These are phyloP conservation scores for Amia ocellicauda DNA, from an alignment of 2,113 vertebrate genomes.

Conservation along the genomic window DNA sequence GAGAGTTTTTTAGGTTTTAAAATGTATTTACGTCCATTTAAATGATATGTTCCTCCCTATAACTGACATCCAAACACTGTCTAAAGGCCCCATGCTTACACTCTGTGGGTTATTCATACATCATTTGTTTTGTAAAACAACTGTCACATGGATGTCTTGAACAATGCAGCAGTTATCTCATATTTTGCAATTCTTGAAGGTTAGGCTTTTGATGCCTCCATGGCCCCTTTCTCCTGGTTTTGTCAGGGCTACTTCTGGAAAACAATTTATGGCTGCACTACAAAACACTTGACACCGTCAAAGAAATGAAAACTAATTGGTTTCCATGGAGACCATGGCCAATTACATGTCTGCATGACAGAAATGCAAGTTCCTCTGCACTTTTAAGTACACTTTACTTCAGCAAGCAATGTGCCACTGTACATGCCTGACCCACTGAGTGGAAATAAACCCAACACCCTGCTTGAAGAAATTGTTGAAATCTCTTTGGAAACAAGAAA, in stretches of 20 bases:
- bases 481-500: neutral
- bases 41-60: conserved; percentile 8
- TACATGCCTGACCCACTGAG: neutral
- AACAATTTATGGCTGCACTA: conserved; percentile 54
- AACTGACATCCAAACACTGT: conserved; percentile 3
- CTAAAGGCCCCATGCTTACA: neutral
- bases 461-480: conserved; percentile 30
- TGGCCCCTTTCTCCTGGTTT: conserved; percentile 41
- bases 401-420: conserved; percentile 14
- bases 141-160: conserved; percentile 6
- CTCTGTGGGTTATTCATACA: conserved; percentile 13
- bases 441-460: neutral
- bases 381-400: conserved; percentile 55
- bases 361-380: conserved; percentile 56
- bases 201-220: conserved; percentile 50
- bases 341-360: conserved; percentile 57
- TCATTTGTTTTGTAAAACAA: conserved; percentile 20
- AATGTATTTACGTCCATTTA: neutral
- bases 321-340: conserved; percentile 62
- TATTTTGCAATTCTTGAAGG: conserved; percentile 22
- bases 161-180: conserved; percentile 22
- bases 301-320: conserved; percentile 72
- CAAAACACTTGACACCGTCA: conserved; percentile 43
- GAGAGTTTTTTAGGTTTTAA: neutral
- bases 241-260: conserved; percentile 51